These are phyloP conservation scores for Porites evermanni DNA, from an alignment of 92 coral and sea anemone species.

Conservation along the genomic window DNA sequence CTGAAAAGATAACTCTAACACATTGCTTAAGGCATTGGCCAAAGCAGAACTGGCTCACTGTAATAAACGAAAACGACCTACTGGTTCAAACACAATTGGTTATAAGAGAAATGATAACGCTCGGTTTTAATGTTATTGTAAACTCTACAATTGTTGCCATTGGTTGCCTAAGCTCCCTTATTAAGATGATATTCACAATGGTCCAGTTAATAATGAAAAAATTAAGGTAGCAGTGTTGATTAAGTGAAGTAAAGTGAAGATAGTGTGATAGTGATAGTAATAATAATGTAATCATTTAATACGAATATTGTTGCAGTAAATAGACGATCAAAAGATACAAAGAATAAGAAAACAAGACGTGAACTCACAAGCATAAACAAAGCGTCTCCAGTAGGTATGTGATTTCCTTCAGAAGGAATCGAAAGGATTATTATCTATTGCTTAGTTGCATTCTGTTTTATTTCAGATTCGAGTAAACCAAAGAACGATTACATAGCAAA, in stretches of 20 bases:
- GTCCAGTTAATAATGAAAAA: no score
- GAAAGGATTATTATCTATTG: neutral
- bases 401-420: neutral
- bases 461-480: constrained; percentile 4
- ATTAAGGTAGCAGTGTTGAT: neutral
- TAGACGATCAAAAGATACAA: constrained; percentile 1
- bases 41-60: no score
- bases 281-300: no score
- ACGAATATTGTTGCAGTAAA: neutral
- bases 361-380: constrained; percentile 2
- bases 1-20: neutral
- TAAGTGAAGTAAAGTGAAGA: no score
- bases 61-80: no score
- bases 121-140: no score
- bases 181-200: no score
- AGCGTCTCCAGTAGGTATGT: constrained; percentile 12
- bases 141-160: no score
- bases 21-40: neutral
- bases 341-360: neutral
- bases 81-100: no score
- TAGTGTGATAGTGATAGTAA: no score
- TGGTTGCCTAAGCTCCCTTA: no score
- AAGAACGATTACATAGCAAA: constrained; percentile 20
- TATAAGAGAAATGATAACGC: no score
- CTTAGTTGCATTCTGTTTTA: neutral